Evolutionary conservation across 1,140 invertebrate species (phyloP).

Genomic region (Drosophila dunni): DNA sequence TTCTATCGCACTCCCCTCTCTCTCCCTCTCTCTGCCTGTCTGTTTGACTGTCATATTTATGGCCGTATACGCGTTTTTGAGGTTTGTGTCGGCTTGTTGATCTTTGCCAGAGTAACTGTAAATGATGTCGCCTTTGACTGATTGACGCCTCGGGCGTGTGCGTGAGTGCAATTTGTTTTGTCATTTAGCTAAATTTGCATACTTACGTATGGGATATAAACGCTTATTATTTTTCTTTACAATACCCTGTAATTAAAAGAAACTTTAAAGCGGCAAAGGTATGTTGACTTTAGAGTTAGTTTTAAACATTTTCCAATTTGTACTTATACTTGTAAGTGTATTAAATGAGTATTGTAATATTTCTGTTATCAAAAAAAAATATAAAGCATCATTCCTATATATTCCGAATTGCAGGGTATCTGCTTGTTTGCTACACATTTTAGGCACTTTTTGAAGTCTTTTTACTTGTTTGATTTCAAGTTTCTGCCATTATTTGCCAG

Average conservation of each 20-base stretch:
- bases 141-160: constrained; percentile 57
- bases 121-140: constrained; percentile 64
- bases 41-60: constrained; percentile 45
- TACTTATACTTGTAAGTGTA: too few species aligned
- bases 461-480: constrained; percentile 5
- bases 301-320: too few species aligned
- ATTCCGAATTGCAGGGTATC: neutral
- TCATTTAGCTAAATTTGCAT: constrained; percentile 57
- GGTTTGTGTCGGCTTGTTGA: constrained; percentile 27
- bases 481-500: constrained; percentile 35
- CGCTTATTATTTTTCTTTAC: constrained; percentile 6
- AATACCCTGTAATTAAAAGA: constrained; percentile 17
- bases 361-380: too few species aligned
- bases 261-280: too few species aligned
- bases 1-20: too few species aligned
- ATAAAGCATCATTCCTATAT: too few species aligned
- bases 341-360: too few species aligned
- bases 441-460: neutral
- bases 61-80: constrained; percentile 16
- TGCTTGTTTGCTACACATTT: neutral
- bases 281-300: too few species aligned
- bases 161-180: constrained; percentile 50
- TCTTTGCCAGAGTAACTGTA: constrained; percentile 47
- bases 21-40: constrained; percentile 3
- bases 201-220: constrained; percentile 8